Percentiles rank a stretch among this genome's conserved stretches.
These are phyloP conservation scores for Calameuta pallipes DNA, from an alignment of 2,888 invertebrate genomes.

Conservation along the genomic window DNA sequence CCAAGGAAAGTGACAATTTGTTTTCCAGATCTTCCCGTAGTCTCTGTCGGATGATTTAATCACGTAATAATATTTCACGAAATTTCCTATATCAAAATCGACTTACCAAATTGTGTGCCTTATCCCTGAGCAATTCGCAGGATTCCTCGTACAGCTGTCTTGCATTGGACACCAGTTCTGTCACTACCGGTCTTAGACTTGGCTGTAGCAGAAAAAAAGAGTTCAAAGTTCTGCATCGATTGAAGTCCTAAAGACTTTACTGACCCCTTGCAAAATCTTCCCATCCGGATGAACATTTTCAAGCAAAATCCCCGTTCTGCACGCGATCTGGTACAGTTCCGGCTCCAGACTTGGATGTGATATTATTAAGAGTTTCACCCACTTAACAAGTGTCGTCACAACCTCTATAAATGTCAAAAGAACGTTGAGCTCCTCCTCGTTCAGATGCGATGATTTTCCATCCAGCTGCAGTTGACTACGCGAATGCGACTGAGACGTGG, in stretches of 20 bases:
- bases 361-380: slow-evolving; percentile 76
- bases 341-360: slow-evolving; percentile 77
- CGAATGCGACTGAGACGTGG: slow-evolving; percentile 38
- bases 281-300: slow-evolving; percentile 86
- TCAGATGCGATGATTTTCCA: slow-evolving; percentile 69
- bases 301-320: slow-evolving; percentile 76
- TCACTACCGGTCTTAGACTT: slow-evolving; percentile 79
- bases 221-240: neutral
- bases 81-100: neutral
- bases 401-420: slow-evolving; percentile 86
- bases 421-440: slow-evolving; percentile 77
- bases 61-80: neutral
- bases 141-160: slow-evolving; percentile 80
- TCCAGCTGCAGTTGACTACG: slow-evolving; percentile 59
- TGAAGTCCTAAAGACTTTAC: slow-evolving; percentile 26
- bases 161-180: slow-evolving; percentile 77
- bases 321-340: slow-evolving; percentile 81
- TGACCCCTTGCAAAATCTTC: slow-evolving; percentile 79
- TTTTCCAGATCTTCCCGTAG: slow-evolving; percentile 76
- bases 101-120: slow-evolving; percentile 72
- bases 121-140: slow-evolving; percentile 76
- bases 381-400: slow-evolving; percentile 87
- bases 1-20: slow-evolving; percentile 75
- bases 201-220: slow-evolving; percentile 65
- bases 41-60: slow-evolving; percentile 60